phyloP scores from a whole-genome alignment of 2,888 invertebrate species.

The Lathronympha strigana region DNA sequence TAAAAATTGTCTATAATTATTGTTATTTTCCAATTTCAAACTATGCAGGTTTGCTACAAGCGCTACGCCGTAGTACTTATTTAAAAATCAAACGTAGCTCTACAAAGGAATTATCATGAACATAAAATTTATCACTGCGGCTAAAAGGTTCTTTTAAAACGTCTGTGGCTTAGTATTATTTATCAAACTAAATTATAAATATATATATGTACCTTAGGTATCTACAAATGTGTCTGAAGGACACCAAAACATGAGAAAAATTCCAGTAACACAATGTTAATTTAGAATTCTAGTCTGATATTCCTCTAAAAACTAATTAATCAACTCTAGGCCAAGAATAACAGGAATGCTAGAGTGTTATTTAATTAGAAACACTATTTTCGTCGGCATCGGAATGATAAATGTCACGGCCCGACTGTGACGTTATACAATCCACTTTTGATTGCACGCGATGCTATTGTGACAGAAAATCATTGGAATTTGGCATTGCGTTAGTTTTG shows the following conservation, averaged over 20 bases:
- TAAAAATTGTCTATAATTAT: too few relatives aligned
- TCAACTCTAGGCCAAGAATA: slow-evolving; percentile 13
- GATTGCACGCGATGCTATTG: slow-evolving; percentile 41
- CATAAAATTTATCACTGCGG: background rate
- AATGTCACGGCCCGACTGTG: slow-evolving; percentile 39
- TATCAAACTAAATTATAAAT: too few relatives aligned
- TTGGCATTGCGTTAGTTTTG: background rate
- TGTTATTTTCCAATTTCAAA: too few relatives aligned
- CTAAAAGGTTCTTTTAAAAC: too few relatives aligned
- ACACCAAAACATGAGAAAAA: background rate
- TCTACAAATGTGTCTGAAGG: background rate
- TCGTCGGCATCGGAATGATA: slow-evolving; percentile 34
- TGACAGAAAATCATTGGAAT: slow-evolving; percentile 23
- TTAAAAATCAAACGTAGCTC: background rate
- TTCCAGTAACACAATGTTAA: background rate
- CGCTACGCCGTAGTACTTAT: background rate
- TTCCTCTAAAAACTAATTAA: slow-evolving; percentile 14
- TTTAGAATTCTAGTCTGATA: background rate
- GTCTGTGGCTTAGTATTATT: too few relatives aligned
- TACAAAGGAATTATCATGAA: background rate
- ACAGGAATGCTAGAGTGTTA: slow-evolving; percentile 9
- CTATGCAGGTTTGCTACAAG: background rate
- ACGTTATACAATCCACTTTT: slow-evolving; percentile 41
- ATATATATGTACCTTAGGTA: too few relatives aligned
- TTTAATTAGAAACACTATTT: slow-evolving; percentile 37